Evolutionary conservation across 30 jellyfish, hydroid and myxozoan genomes (phyloP).

Genomic region (Turritopsis dohrnii): DNA sequence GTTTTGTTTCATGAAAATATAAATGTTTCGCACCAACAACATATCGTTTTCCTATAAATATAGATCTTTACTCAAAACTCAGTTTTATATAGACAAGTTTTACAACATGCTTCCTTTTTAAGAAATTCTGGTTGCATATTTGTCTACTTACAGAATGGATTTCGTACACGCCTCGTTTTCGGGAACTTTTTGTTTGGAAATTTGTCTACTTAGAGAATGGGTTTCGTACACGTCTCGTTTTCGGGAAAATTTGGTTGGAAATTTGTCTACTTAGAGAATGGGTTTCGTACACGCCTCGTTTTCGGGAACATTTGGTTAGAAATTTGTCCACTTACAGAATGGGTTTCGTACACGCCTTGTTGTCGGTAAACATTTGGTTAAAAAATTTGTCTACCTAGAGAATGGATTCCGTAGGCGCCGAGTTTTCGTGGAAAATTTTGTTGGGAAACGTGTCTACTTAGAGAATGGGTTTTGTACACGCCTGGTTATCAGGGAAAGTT

Average conservation of each 20-base stretch:
- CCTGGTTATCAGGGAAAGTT: no score
- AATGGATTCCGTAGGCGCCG: no score
- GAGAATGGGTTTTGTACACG: no score
- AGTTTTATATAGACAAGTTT: neutral
- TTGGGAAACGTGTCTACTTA: no score
- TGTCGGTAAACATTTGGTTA: no score
- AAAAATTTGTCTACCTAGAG: no score
- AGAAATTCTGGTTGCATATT: neutral
- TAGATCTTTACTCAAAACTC: neutral
- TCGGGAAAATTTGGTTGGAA: neutral
- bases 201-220: neutral
- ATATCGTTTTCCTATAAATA: neutral
- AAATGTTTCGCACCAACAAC: neutral
- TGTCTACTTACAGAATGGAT: neutral
- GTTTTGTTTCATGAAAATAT: neutral
- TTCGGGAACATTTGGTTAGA: neutral
- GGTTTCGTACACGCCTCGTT: neutral
- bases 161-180: neutral
- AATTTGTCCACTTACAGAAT: neutral
- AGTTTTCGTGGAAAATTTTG: no score
- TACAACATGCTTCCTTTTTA: neutral
- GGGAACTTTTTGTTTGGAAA: neutral
- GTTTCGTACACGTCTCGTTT: neutral
- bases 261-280: neutral
- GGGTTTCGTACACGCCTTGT: no score